Conservation (phyloP, 2,888 invertebrate species). For the Tiliacea aurago region DNA sequence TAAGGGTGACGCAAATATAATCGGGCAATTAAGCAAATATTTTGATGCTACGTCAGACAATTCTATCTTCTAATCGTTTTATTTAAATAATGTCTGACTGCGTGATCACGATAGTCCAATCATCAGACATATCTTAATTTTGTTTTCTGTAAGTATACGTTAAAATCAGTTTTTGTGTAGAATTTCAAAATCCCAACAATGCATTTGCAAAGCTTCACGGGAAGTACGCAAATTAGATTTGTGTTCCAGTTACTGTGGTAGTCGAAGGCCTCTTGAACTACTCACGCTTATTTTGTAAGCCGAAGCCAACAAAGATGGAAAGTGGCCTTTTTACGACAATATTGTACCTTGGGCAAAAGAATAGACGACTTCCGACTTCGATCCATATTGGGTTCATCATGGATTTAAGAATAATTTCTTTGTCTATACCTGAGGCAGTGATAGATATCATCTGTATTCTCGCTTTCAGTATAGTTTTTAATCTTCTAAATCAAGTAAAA, state of each 20-base stretch:
- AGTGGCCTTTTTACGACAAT: constrained; percentile 31
- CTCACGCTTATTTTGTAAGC: constrained; percentile 68
- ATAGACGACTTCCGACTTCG: constrained; percentile 11
- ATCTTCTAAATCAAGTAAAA: constrained; percentile 19
- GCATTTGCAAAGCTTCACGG: constrained; percentile 71
- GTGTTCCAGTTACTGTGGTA: constrained; percentile 71
- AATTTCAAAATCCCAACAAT: constrained; percentile 57
- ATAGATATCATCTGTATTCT: constrained; percentile 13
- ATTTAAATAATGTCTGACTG: constrained; percentile 33
- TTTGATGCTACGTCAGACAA: constrained; percentile 58
- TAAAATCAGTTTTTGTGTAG: constrained; percentile 41
- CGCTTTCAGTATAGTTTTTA: constrained; percentile 28
- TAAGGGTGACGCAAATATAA: constrained; percentile 68
- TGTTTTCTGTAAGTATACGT: constrained; percentile 35
- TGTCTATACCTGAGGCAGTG: background rate
- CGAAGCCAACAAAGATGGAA: constrained; percentile 63
- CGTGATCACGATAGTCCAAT: constrained; percentile 45
- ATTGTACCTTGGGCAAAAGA: constrained; percentile 28
- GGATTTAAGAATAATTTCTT: constrained; percentile 19
- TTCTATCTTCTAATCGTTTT: constrained; percentile 36
- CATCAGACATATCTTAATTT: constrained; percentile 17
- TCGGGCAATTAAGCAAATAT: constrained; percentile 70
- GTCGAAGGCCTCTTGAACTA: constrained; percentile 80
- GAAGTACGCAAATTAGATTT: constrained; percentile 80
- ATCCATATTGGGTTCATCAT: constrained; percentile 8